Evolutionary conservation across 2,113 vertebrate species (phyloP), one percentile per base, ranked within the genome.

Genomic region (Mustela lutreola): DNA sequence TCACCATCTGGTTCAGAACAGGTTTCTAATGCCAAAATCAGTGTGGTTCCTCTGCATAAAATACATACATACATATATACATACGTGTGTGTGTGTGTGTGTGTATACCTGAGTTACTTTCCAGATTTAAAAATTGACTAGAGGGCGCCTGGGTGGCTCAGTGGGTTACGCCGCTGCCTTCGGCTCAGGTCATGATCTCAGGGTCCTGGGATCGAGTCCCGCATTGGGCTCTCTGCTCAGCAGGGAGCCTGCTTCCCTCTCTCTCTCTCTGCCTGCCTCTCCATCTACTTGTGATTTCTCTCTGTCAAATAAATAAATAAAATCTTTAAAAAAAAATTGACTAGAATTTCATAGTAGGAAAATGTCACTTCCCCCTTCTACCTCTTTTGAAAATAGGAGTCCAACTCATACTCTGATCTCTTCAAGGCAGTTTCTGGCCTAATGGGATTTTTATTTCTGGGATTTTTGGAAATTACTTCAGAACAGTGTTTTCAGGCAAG

Each of bases 401-500:
- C 31, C 33, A 78, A 22, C 39, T 94, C 21, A 24, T 76, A 92
- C 94, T 94, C 79, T 76, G n/a, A 80, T 85, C 31, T 65, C 14
- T 67, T 12, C 6, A 36, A 76, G 26, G 39, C 56, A 91, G 16
- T 86, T 84, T 94, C 31, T 71, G 48, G 22, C 22, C 67, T 89
- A 63, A 81, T 78, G 22, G 58, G 48, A 60, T 60, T 93, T 94
- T 97, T 94, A 45, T 85, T 87, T 94, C 70, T 80, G 58, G 36
- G 78, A 65, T 62, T 48, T 96, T 80, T 15, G 33, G 24, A 90
- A 93, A 95, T 82, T 78, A 78, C 36, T 84, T 63, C 50, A 62
- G 39, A 94, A 79, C 42, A 53, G 33, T 88, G 31, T 92, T 89
- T 96, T 73, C 21, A n/a, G 33, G 21, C 53, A 94, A 63, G 31